Evolutionary conservation across 2,797 vertebrate genomes (phyloP), one percentile per base, ranked within the genome.

Genomic region (Polyboroides typus): DNA sequence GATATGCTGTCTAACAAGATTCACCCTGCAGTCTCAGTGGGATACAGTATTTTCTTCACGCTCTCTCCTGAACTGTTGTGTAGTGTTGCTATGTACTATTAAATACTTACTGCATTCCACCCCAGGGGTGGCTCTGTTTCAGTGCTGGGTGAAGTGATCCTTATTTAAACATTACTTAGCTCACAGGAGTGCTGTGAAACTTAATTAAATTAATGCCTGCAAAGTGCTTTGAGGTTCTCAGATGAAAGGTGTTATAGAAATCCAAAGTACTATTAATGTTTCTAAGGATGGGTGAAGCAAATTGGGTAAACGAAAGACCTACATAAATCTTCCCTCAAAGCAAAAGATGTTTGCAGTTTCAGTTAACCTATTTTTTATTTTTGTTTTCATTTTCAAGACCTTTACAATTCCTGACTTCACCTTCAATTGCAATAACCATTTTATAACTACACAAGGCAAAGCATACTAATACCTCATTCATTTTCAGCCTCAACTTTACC

Each of bases 171-270:
- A 96, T 91, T 94, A 88, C 95, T 96, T 95, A 93, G 89, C 73
- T 93, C 91, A 94, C 94, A 93, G 84, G 93, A 96, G 94, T 94
- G 80, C 94, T 93, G 81, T 86, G 85, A 93, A 96, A 96, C 34
- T 95, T 97, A 97, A 98, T 97, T 96, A 95, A 96, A 97, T 96
- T 96, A 97, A 96, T 92, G 94, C 81, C 76, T 76, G 50, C 55
- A 90, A 97, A 96, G 81, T 85, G 63, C 92, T 97, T 97, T 95
- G 92, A 97, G 96, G 90, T 95, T 90, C 87, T 81, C 64, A 82
- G 94, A 97, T 94, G 97, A 97, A 98, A 96, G 66, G 79, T 93
- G 81, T 91, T 89, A 89, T 48, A 97, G 95, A 97, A 97, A 95
- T 56, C 86, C 81, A 63, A 92, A 94, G 86, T 62, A 84, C 85